Evolutionary conservation across 2,888 invertebrate genomes (phyloP).

Genomic region (Monoplex corrugatus): DNA sequence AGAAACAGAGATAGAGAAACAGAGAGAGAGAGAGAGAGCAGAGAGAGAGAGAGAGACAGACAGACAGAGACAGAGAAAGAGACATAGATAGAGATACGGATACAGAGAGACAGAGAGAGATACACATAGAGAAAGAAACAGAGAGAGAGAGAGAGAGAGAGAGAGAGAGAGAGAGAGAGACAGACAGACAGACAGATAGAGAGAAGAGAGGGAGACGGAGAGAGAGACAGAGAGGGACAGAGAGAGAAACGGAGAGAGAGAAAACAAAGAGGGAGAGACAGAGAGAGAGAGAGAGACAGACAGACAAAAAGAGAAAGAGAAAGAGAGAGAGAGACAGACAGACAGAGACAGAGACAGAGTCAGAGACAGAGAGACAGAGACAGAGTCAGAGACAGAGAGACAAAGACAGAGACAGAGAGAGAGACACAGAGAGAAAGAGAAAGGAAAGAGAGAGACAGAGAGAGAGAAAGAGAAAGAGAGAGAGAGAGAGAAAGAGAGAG

Average conservation of each 20-base stretch:
- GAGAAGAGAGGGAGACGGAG: no score
- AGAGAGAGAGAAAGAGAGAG: slow-evolving; percentile 36
- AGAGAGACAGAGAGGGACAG: not conserved
- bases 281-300: not conserved
- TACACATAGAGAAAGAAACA: not conserved
- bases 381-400: slow-evolving; percentile 36
- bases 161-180: not conserved
- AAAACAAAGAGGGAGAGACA: no score
- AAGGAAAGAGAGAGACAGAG: slow-evolving; percentile 47
- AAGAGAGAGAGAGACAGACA: slow-evolving; percentile 37
- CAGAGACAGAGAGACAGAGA: slow-evolving; percentile 44
- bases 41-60: no score
- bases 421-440: no score
- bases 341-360: slow-evolving; percentile 40
- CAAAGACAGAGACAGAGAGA: not conserved
- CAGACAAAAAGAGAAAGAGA: not conserved
- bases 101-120: no score
- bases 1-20: not conserved
- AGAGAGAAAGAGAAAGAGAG: slow-evolving; percentile 28
- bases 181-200: not conserved
- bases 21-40: not conserved
- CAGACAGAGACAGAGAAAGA: no score
- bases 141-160: not conserved
- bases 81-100: no score
- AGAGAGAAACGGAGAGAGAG: not conserved